Evolutionary conservation across 2,113 vertebrate species (phyloP), one percentile per base, ranked within the genome.

Genomic region (Shinisaurus crocodilurus): DNA sequence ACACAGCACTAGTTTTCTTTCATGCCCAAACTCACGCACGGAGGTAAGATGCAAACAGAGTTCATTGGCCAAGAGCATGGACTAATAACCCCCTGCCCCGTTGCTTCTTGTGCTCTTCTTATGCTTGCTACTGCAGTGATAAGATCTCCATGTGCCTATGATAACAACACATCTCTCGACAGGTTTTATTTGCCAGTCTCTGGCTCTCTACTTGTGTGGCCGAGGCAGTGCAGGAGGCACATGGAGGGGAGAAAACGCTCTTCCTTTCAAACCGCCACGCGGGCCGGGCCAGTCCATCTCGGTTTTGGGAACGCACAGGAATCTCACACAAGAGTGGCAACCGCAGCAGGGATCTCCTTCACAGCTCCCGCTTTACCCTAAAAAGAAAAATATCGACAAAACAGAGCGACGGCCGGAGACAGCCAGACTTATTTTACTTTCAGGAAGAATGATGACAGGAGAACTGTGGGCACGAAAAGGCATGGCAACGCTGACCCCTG

Each of bases 121-220:
- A 60, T 3, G 60, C n/a, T 84, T 32, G 25, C 37, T 67, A 8
- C 16, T 67, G 63, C 40, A 27, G 37, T 29, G 37, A 67, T 10
- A 84, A 43, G 25, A 29, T 65, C 63, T 65, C 82, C 8, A 10
- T 69, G 13, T 32, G 16, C 7, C 37, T 20, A 5, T 15, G 12
- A 74, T 34, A 43, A n/a, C 29, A 25, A 15, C 18, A 25, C 20
- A 9, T 63, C 18, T 89, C 29, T 13, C 32, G 27, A 37, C 37
- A 60, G 50, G 18, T 80, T 86, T 74, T 77, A 20, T 32, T 3
- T 74, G 85, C 12, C 2, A 40, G 70, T 15, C 8, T 3, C 43
- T 16, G 83, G 5, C 67, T 76, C 40, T 40, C 82, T 6, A 0
- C 81, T 86, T 67, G 75, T 27, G 54, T 0, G 69, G 77, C 9